Base-by-base conservation (phyloP, 2,888 invertebrate species). In the Phymatocera aterrima region DNA sequence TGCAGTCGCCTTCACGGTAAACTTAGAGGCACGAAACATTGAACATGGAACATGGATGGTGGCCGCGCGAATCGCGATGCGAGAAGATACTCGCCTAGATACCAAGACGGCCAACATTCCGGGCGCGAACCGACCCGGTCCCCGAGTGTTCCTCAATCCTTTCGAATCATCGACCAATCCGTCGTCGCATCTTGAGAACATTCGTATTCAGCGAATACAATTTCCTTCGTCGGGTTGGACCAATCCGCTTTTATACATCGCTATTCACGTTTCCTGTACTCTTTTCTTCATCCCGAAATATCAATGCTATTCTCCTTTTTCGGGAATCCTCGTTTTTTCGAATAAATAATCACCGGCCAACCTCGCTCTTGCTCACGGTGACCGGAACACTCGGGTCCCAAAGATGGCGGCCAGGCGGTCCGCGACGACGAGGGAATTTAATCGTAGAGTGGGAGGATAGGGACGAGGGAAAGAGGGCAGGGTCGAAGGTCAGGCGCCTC, bases 401-500 rank as follows among this genome's bases (percentile, higher is more conserved):
- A 72, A 57, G 75, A 75, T 75, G 75, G 54, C 60, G 75, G 37
- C 60, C 57, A 43, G 40, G 51, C 72, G 37, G 40, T 18, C 54
- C 18, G 51, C 72, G 79, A 77, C 65, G 65, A 60, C 77, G 48
- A 60, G 54, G 72, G 79, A 78, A 61, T 60, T 60, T 77, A 75
- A 75, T 75, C 75, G 57, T 43, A 60, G 75, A 75, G 75, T 75
- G 60, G 75, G 75, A 75, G 75, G 75, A 57, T 54, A 60, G 75
- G 57, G 75, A 40, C 57, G 40, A 34, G 57, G 75, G 75, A 28
- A 75, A 40, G 34, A 64, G 65, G 77, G 75, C 77, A 77, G 79
- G 75, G 77, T 80, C 77, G 78, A 68, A 80, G 79, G 64, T 81
- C 80, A 80, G 78, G 79, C 77, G 81, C 80, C 80, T 80, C 81